Conservation (phyloP, 2,797 vertebrate species). For the Pampus argenteus region DNA sequence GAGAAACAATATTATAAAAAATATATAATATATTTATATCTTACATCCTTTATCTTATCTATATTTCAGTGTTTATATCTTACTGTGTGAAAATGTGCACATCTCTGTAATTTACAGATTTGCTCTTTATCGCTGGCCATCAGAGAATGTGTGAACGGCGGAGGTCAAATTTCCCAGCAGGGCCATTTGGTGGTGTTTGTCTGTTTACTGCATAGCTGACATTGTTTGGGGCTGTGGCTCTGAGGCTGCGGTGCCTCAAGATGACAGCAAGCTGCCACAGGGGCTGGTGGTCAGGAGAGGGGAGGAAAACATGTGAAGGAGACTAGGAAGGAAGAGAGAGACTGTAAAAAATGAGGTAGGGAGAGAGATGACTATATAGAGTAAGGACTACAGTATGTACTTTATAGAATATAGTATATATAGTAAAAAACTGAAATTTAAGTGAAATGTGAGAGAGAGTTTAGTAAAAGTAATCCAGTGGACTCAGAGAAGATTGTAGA, state of each 20-base stretch:
- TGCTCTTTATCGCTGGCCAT: conserved; percentile 32
- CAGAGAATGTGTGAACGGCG: conserved; percentile 47
- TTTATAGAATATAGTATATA: background rate
- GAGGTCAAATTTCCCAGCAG: conserved; percentile 63
- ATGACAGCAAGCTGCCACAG: conserved; percentile 69
- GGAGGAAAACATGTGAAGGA: conserved; percentile 21
- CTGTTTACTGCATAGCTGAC: conserved; percentile 87
- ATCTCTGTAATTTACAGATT: conserved; percentile 31
- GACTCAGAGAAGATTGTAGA: conserved; percentile 26
- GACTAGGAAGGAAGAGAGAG: conserved; percentile 19
- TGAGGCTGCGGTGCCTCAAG: conserved; percentile 69
- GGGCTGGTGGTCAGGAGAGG: conserved; percentile 64
- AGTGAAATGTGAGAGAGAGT: conserved; percentile 7
- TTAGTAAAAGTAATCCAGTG: conserved; percentile 22
- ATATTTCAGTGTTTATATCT: background rate
- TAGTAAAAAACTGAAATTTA: background rate
- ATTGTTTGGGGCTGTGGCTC: conserved; percentile 84
- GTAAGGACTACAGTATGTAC: background rate
- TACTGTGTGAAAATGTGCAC: conserved; percentile 21
- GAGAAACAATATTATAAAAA: too few species aligned
- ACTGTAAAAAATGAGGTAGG: background rate
- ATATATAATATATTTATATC: too few species aligned
- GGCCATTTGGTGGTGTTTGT: conserved; percentile 75
- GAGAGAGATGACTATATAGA: background rate
- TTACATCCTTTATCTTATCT: too few species aligned